These are phyloP conservation scores for Mesocricetus auratus DNA, from an alignment of 2,113 vertebrate species.

Conservation along the genomic window DNA sequence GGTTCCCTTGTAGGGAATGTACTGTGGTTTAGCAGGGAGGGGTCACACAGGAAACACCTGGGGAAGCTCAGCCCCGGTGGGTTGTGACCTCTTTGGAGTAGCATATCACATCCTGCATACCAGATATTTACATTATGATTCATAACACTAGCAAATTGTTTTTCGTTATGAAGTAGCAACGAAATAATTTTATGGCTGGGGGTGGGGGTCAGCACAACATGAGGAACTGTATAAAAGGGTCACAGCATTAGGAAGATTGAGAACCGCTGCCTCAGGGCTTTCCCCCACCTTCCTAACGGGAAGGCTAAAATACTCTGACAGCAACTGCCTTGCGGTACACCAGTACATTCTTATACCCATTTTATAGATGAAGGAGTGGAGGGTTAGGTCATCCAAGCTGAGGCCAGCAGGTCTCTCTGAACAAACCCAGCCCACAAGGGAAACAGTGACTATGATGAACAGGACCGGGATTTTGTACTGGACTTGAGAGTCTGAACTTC, in stretches of 20 bases:
- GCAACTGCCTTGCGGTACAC: neutral
- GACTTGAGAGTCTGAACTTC: constrained; percentile 63
- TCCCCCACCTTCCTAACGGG: neutral
- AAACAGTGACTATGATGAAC: neutral
- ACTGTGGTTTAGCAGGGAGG: neutral
- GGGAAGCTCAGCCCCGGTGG: neutral
- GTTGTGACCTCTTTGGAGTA: neutral
- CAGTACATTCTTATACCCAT: neutral
- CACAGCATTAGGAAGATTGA: neutral
- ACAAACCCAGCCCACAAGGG: neutral
- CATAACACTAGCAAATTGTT: neutral
- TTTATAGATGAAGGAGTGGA: constrained; percentile 5
- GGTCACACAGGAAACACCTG: neutral
- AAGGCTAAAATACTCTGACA: neutral
- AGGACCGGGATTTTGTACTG: neutral
- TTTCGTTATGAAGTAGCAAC: neutral
- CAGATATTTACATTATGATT: neutral
- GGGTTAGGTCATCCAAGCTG: neutral
- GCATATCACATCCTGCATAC: neutral
- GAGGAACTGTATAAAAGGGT: neutral
- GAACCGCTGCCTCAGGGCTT: neutral
- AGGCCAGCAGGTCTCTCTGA: neutral
- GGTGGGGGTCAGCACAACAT: neutral
- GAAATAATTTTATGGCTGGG: neutral
- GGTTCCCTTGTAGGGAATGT: neutral